Evolutionary conservation across 1,140 invertebrate species (phyloP).

Genomic region (Dolichoris vasculosae): DNA sequence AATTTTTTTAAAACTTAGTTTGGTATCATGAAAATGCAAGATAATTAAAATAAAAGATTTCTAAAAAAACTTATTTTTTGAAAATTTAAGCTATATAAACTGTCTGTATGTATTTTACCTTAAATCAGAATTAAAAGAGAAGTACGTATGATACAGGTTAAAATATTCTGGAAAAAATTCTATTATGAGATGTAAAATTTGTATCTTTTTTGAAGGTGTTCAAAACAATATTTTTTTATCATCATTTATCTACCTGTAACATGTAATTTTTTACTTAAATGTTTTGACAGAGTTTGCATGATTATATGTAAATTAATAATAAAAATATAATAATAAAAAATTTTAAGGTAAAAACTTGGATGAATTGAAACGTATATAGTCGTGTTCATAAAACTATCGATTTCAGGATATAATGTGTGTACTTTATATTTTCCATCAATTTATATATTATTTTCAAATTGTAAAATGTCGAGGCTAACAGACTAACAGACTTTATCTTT

Average conservation of each 20-base stretch:
- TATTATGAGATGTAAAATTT: too few species aligned
- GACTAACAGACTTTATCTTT: conserved; percentile 2
- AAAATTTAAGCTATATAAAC: conserved; percentile 32
- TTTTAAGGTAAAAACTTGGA: neutral
- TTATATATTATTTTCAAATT: too few species aligned
- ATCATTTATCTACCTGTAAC: neutral
- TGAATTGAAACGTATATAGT: neutral
- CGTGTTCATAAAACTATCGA: neutral
- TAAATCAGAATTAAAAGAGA: neutral
- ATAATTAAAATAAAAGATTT: neutral
- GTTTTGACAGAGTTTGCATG: neutral
- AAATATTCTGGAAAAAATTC: too few species aligned
- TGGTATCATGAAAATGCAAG: neutral
- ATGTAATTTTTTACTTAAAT: conserved; percentile 12
- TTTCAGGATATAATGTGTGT: conserved; percentile 11
- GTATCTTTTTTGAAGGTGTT: too few species aligned
- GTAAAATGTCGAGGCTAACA: too few species aligned
- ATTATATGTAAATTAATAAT: neutral
- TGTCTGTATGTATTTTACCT: neutral
- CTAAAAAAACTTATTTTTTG: conserved; percentile 37
- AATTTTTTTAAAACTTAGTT: neutral
- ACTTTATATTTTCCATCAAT: neutral
- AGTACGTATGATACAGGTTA: neutral
- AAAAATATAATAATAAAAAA: neutral
- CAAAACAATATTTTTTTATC: too few species aligned